phyloP scores from a whole-genome alignment of 2,797 vertebrate genomes.

The Coilia nasus region DNA sequence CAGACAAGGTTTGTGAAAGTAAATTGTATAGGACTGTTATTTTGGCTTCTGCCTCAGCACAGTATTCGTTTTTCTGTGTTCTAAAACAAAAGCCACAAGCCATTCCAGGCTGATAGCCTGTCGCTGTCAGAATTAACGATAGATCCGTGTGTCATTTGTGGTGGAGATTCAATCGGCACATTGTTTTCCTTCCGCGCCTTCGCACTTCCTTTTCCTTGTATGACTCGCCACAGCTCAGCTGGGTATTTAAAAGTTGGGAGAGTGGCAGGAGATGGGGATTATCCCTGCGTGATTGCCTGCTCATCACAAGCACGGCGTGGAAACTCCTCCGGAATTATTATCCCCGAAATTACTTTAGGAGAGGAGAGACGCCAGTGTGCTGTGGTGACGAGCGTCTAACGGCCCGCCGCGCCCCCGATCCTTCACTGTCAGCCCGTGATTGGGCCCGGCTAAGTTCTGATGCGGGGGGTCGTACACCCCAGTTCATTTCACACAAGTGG shows the following conservation, averaged over 20 bases:
- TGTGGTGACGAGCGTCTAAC: slow-evolving; percentile 69
- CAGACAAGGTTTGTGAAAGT: not conserved
- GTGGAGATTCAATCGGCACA: slow-evolving; percentile 25
- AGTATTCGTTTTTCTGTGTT: not conserved
- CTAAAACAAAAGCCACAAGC: not conserved
- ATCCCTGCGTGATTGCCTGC: slow-evolving; percentile 77
- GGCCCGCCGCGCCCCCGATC: slow-evolving; percentile 64
- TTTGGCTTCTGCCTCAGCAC: not conserved
- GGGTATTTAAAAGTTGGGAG: slow-evolving; percentile 74
- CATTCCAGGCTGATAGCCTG: not conserved
- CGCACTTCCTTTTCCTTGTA: slow-evolving; percentile 67
- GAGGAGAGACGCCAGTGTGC: slow-evolving; percentile 60
- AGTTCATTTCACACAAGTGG: slow-evolving; percentile 45
- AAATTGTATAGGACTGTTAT: not conserved
- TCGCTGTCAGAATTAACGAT: too few species aligned
- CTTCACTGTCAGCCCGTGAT: slow-evolving; percentile 61
- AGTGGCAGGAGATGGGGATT: slow-evolving; percentile 69
- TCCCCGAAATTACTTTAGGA: slow-evolving; percentile 76
- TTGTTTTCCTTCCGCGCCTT: slow-evolving; percentile 57
- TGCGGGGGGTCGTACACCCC: slow-evolving; percentile 8
- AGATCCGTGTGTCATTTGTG: not conserved
- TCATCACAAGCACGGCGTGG: slow-evolving; percentile 73
- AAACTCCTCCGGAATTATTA: slow-evolving; percentile 76
- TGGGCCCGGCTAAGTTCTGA: slow-evolving; percentile 40
- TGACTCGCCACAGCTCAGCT: slow-evolving; percentile 65